Base-by-base conservation (phyloP, 2,888 invertebrate species). In the Empis livida region DNA sequence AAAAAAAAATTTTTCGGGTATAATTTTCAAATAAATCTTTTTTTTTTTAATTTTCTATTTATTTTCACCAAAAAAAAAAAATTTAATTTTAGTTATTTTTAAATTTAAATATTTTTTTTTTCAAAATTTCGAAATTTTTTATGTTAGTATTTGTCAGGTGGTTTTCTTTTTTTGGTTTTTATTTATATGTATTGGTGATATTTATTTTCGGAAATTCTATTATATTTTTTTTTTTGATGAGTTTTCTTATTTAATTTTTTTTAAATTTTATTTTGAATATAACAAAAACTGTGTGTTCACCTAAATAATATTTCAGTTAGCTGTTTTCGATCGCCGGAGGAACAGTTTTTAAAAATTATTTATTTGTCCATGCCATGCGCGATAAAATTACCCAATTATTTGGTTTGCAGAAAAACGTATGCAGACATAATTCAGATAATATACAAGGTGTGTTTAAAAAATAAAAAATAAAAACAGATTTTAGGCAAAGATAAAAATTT, bases 341-440 rank as follows among this genome's bases (percentile, higher is more conserved):
- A 64, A 61, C 61, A 64, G 23, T 51, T 61, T 61, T 61, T 57
- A 59, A 60, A 59, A 58, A 59, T 61, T 60, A 57, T 58, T 60
- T 58, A 65, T 61, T 59, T 63, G 68, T 68, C 65, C 68, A 69
- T 69, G 68, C 68, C 68, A 69, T 69, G 68, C 68, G 68, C 66
- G 68, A 69, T 67, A 69, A 69, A 68, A 62, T 68, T 59, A 63
- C 64, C 58, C 67, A 67, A 63, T 59, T 68, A 59, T 66, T 68
- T 65, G 67, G 66, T 64, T 65, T 68, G 64, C 68, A 65, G 61
- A 67, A 65, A 60, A 63, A 59, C 61, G 64, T 62, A 63, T 64
- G 67, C 67, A 68, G 65, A 61, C 60, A 59, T 64, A 68, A 63
- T 64, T 58, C 66, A 62, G 60, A 64, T 63, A 61, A 63, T 64